Evolutionary conservation across 2,888 invertebrate species (phyloP), one percentile per base, ranked within the genome.

Genomic region (Dasypolia templi): DNA sequence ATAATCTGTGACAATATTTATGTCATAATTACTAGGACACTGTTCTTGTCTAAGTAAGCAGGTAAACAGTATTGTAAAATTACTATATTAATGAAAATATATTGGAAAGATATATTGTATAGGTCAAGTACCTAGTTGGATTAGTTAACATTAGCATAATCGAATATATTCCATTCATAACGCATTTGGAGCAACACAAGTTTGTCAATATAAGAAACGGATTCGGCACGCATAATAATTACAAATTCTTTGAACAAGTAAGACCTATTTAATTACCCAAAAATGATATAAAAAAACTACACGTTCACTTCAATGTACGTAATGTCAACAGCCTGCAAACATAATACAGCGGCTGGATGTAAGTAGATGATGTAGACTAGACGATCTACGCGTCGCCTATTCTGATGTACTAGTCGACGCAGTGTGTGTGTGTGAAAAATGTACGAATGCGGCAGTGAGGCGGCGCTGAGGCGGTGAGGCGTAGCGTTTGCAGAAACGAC

Each of bases 401-500:
- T 62, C 71, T 29, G 39, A 79, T 79, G 73, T 77, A 51, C 58
- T 72, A 22, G 42, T 7, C 46, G 64, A 77, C 77, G 75, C 77
- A 69, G 65, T 73, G 72, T 74, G 79, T 74, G 76, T 72, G 79
- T 77, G 84, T 71, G 86, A 83, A 83, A 82, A 83, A 82, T 79
- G 75, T 79, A 80, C 83, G 71, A 84, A 84, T 85, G 89, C 87
- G 88, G 85, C 85, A 89, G 88, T 89, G 89, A 87, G 75, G 69
- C 75, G 77, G 39, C 39, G 39, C 9, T 77, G 70, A 70, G 72
- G 75, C 75, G 75, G 61, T 76, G 75, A 76, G 88, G 89, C 89
- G 90, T 91, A 83, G 86, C 86, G 93, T 90, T 91, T 93, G 95
- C 94, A 93, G 92, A 93, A 85, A 88, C 87, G 89, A 90, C 91